phyloP scores from a whole-genome alignment of 2,888 invertebrate genomes.

The Folsomia manolachei region DNA sequence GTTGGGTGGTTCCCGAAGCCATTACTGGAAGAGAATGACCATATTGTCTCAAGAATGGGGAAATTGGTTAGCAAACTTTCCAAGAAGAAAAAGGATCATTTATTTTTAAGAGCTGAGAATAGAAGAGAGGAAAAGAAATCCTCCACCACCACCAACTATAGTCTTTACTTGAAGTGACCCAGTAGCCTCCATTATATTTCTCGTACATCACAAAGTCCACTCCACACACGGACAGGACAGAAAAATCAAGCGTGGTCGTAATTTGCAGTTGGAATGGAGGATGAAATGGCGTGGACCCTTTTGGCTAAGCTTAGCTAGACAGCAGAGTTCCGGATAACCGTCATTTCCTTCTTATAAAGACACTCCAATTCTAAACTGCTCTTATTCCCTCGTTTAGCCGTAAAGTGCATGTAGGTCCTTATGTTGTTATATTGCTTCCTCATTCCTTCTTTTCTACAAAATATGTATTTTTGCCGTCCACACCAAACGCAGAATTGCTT shows the following conservation, averaged over 20 bases:
- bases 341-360: neutral
- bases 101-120: slow-evolving; percentile 13
- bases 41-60: slow-evolving; percentile 13
- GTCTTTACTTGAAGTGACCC: neutral
- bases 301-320: no score
- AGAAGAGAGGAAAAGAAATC: neutral
- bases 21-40: slow-evolving; percentile 7
- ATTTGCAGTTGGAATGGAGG: neutral
- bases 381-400: neutral
- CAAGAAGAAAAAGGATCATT: slow-evolving; percentile 4
- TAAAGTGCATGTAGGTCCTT: neutral
- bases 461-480: no score
- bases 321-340: neutral
- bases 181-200: neutral
- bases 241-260: neutral
- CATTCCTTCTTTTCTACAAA: neutral
- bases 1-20: neutral
- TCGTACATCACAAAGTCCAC: neutral
- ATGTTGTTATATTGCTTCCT: neutral
- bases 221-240: neutral
- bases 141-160: neutral
- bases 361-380: neutral
- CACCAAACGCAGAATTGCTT: slow-evolving; percentile 38
- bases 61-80: slow-evolving; percentile 12
- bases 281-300: neutral